Conservation (phyloP, 1,140 invertebrate genomes). For the Dinothrombium tinctorium region DNA sequence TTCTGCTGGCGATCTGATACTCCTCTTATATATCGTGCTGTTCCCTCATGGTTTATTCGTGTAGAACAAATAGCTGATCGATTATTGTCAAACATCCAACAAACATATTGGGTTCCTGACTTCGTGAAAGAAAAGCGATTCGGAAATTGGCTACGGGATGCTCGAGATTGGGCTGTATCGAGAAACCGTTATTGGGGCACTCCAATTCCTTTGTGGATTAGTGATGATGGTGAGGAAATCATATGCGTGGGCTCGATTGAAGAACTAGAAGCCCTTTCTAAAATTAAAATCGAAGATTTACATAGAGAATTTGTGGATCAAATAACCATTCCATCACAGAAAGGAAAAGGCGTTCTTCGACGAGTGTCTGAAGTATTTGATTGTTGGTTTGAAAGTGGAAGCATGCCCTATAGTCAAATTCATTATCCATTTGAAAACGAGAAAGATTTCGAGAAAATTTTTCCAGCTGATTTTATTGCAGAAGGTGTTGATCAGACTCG, state of each 20-base stretch:
- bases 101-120: slow-evolving; percentile 96
- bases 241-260: slow-evolving; percentile 83
- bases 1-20: slow-evolving; percentile 99
- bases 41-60: slow-evolving; percentile 94
- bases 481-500: slow-evolving; percentile 98
- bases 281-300: slow-evolving; percentile 57
- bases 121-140: slow-evolving; percentile 97
- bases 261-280: slow-evolving; percentile 61
- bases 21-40: slow-evolving; percentile 79
- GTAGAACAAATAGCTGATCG: slow-evolving; percentile 69
- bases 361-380: slow-evolving; percentile 91
- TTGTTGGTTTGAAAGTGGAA: slow-evolving; percentile 99
- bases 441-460: slow-evolving; percentile 73
- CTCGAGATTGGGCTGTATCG: slow-evolving; percentile 91
- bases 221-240: slow-evolving; percentile 67
- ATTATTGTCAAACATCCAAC: slow-evolving; percentile 47
- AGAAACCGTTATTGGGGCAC: slow-evolving; percentile 98
- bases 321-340: slow-evolving; percentile 71
- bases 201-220: slow-evolving; percentile 93
- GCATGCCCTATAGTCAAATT: slow-evolving; percentile 60
- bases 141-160: slow-evolving; percentile 91
- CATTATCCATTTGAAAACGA: slow-evolving; percentile 89
- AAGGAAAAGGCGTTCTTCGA: slow-evolving; percentile 47
- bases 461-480: slow-evolving; percentile 98
- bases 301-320: slow-evolving; percentile 86